These are phyloP conservation scores for Oxygymnocypris stewartii DNA, from an alignment of 2,113 vertebrate species.

Conservation along the genomic window DNA sequence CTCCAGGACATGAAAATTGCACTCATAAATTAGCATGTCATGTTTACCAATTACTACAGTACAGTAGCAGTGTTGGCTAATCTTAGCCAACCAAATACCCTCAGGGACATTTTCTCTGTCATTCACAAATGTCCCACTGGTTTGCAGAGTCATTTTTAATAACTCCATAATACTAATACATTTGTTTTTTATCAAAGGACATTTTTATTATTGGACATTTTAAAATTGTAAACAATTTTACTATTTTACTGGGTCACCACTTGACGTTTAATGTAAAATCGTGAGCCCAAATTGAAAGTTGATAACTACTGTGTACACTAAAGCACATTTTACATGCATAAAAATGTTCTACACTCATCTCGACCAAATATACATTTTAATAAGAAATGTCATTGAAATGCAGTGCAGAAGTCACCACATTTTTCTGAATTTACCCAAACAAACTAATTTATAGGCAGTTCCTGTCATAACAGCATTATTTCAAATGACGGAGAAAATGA, in stretches of 20 bases:
- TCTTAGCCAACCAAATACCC: not conserved
- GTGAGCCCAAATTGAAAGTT: not conserved
- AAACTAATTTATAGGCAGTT: not conserved
- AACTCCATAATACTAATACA: not conserved
- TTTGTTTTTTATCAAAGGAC: not conserved
- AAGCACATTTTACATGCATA: not conserved
- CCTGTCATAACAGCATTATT: not conserved
- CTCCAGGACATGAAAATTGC: not conserved
- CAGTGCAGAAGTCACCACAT: not conserved
- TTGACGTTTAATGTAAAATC: not conserved
- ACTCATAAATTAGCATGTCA: conserved; percentile 16
- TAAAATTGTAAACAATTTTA: not conserved
- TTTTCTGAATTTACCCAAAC: not conserved
- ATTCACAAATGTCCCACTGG: not conserved
- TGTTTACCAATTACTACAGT: not conserved
- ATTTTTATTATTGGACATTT: too few species aligned
- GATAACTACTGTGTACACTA: not conserved
- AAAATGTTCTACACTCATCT: not conserved
- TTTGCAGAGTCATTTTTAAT: not conserved
- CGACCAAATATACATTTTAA: not conserved
- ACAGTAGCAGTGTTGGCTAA: not conserved
- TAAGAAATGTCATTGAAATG: not conserved
- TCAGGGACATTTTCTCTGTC: not conserved
- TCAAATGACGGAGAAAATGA: too few species aligned
- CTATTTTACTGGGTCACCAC: not conserved